These are phyloP conservation scores for Pristionchus japonicus DNA, from an alignment of 2,888 invertebrate species.

Conservation along the genomic window DNA sequence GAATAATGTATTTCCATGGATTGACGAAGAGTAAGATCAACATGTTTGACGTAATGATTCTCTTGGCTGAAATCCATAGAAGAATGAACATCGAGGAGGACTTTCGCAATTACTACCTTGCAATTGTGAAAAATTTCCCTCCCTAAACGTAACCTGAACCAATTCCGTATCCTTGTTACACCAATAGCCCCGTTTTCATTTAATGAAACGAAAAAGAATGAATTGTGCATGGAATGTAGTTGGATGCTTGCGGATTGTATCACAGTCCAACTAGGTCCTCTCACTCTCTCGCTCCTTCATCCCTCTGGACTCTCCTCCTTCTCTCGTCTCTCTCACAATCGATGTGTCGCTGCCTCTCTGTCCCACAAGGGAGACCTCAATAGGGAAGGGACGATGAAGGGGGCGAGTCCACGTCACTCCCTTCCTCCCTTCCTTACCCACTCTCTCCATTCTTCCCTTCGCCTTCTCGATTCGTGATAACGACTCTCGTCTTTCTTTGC, in stretches of 20 bases:
- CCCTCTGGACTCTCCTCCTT: neutral
- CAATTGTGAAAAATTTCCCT: too few species aligned
- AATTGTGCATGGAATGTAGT: too few species aligned
- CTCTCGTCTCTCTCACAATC: neutral
- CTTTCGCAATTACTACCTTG: too few species aligned
- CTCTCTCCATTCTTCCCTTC: conserved; percentile 26
- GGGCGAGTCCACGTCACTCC: conserved; percentile 37
- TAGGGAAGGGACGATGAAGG: conserved; percentile 19
- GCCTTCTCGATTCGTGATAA: neutral
- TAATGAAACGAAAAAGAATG: neutral
- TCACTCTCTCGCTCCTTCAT: neutral
- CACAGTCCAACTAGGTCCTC: neutral
- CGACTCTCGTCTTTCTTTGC: neutral
- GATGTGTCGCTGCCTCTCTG: conserved; percentile 9
- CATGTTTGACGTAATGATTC: too few species aligned
- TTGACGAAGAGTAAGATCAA: too few species aligned
- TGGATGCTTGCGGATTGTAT: neutral
- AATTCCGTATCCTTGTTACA: neutral
- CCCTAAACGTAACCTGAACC: too few species aligned
- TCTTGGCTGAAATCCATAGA: too few species aligned
- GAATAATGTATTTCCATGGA: too few species aligned
- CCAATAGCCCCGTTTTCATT: neutral
- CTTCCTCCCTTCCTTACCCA: neutral
- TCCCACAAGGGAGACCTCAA: neutral
- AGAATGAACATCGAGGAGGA: too few species aligned